Evolutionary conservation across 2,797 vertebrate genomes (phyloP), one percentile per base, ranked within the genome.

Genomic region (Pangasius krempfi): DNA sequence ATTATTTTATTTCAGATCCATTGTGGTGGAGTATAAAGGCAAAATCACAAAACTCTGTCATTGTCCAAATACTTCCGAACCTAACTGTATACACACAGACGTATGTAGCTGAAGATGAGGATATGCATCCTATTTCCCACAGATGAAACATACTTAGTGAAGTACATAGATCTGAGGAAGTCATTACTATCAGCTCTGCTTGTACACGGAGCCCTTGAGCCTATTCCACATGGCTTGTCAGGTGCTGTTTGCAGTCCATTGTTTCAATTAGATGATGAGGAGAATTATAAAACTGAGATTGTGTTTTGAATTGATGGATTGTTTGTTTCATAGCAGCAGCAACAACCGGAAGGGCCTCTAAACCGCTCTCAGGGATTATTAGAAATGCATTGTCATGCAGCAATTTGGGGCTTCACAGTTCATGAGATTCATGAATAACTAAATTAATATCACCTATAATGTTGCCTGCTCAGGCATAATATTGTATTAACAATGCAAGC

Each of bases 381-480:
- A 90, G 90, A 92, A 92, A 93, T 93, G 91, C 89, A 92, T 90
- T 92, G 91, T 92, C 91, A 93, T 92, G 86, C 78, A 87, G 91
- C 89, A 93, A 92, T 93, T 93, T 93, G 66, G 90, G 90, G 91
- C 91, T 91, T 93, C 92, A 93, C 91, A 93, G 91, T 92, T 92
- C 91, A 92, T 91, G 89, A 93, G 92, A 92, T 89, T 92, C 90
- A 92, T 93, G 91, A 94, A 94, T 93, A 93, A 92, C 82, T 92
- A 91, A 93, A 94, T 93, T 83, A 93, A 94, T 93, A 92, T 93
- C 89, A 93, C 90, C 91, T 93, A 92, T 93, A 94, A 88, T 89
- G 86, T 87, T 89, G 89, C 80, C 91, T 88, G 86, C 92, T 94
- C 89, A 88, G 92, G 92, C 91, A 92, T 90, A 91, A 90, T 93